Evolutionary conservation across 92 coral and sea anemone genomes (phyloP), one percentile per base, ranked within the genome.

Genomic region (Porites cylindrica): DNA sequence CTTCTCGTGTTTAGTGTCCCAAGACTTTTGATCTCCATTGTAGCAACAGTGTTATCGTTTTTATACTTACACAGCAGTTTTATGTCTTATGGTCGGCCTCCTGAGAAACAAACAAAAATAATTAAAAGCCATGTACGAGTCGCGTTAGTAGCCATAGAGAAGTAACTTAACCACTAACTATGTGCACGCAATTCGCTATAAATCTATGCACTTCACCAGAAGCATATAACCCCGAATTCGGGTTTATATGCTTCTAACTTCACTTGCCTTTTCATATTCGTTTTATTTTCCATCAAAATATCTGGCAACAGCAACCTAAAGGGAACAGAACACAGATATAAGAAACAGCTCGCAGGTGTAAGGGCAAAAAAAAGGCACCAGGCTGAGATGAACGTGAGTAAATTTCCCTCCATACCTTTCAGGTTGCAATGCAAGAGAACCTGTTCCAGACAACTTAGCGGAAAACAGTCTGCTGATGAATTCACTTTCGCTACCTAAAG

Each of bases 401-500:
- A 38, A 10, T 21, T 10, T 4, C 0, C 12, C 6, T 20, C 19
- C 77, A 69, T 85, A 85, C 89, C 83, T 65, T 26, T 85, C 82
- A 52, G 75, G 76, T 12, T 53, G 89, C 7, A 56, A 13, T 24
- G 76, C 51, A 11, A 92, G 19, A 18, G 92, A 80, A 10, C 95
- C 95, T 50, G 95, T 88, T 21, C 76, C 71, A 18, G 95, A 92
- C 14, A 92, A 65, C 53, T 66, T 71, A 61, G 84, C 85, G 81
- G n/a, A 70, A 54, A 92, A 92, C 56, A 92, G 82, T 9, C 75
- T 71, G 16, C 84, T 23, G 56, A 92, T 14, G 11, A 88, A 85
- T 47, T 85, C 88, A 65, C 89, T 91, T n/a, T 54, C 72, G 75
- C 95, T 92, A 2, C 89, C 95, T 92, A 59, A 2, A 61, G 10